phyloP scores from a whole-genome alignment of 1,140 invertebrate species.

The Colletes latitarsis region DNA sequence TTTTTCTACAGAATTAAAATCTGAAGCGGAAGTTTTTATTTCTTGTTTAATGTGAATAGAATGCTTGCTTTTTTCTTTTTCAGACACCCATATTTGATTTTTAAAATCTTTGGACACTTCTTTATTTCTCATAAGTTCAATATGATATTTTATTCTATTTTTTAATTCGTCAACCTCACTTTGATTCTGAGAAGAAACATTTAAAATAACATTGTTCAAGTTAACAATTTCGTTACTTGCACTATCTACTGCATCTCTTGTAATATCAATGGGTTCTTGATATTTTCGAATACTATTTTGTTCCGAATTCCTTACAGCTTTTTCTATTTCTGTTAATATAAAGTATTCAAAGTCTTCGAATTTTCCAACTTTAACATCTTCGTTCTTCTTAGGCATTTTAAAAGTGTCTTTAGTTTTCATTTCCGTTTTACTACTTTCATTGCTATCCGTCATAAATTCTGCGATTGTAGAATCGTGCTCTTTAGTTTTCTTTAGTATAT shows the following conservation, averaged over 20 bases:
- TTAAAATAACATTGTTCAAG: slow-evolving; percentile 32
- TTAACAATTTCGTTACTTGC: slow-evolving; percentile 30
- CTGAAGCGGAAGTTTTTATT: slow-evolving; percentile 15
- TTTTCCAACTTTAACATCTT: slow-evolving; percentile 39
- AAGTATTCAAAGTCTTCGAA: slow-evolving; percentile 63
- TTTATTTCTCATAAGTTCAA: slow-evolving; percentile 1
- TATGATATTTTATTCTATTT: slow-evolving; percentile 36
- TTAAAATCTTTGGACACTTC: slow-evolving; percentile 44
- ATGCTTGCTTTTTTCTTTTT: slow-evolving; percentile 20
- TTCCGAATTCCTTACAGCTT: slow-evolving; percentile 52
- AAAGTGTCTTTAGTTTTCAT: slow-evolving; percentile 23
- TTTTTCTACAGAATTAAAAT: slow-evolving; percentile 18
- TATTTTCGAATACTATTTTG: slow-evolving; percentile 46
- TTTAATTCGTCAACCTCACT: slow-evolving; percentile 33
- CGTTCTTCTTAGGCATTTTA: slow-evolving; percentile 39
- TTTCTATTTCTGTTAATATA: slow-evolving; percentile 65
- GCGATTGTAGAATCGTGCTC: slow-evolving; percentile 33
- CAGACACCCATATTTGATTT: slow-evolving; percentile 36
- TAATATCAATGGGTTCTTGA: slow-evolving; percentile 34
- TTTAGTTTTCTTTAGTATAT: slow-evolving; percentile 42
- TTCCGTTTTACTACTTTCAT: slow-evolving; percentile 35
- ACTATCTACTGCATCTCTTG: slow-evolving; percentile 25
- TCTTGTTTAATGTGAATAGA: slow-evolving; percentile 41
- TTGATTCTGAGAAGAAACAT: slow-evolving; percentile 44
- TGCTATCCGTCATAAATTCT: slow-evolving; percentile 50